Conservation (phyloP, 2,113 vertebrate species). For the Actenoides hombroni region DNA sequence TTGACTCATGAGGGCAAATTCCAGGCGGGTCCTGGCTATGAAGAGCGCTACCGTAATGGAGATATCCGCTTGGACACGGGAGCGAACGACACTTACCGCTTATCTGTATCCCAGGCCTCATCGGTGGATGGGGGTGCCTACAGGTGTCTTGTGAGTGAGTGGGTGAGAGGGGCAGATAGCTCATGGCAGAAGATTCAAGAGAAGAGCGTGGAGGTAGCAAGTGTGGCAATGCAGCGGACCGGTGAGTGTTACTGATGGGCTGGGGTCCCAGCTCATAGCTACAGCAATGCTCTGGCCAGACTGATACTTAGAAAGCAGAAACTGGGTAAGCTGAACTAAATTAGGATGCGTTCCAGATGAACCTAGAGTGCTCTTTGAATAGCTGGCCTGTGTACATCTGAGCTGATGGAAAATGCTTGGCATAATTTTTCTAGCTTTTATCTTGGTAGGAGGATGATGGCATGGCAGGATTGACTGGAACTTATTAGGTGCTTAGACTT, state of each 20-base stretch:
- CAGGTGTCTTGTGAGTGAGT: slow-evolving; percentile 84
- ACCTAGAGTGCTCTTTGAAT: not conserved
- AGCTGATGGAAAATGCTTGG: not conserved
- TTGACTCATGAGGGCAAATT: slow-evolving; percentile 84
- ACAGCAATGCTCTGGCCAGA: not conserved
- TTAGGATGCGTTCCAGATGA: not conserved
- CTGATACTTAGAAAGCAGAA: not conserved
- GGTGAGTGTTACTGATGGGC: slow-evolving; percentile 73
- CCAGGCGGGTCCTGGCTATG: slow-evolving; percentile 66
- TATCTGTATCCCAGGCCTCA: slow-evolving; percentile 78
- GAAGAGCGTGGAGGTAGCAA: slow-evolving; percentile 80
- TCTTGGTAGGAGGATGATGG: not conserved
- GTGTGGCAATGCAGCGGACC: slow-evolving; percentile 78
- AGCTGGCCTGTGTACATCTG: not conserved
- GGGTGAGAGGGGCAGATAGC: slow-evolving; percentile 81
- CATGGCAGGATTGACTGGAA: not conserved
- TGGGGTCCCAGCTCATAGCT: not conserved
- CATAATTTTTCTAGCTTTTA: not conserved
- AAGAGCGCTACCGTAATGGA: slow-evolving; percentile 79
- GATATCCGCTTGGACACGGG: slow-evolving; percentile 81
- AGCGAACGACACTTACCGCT: slow-evolving; percentile 72
- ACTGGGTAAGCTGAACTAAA: not conserved
- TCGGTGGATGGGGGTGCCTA: slow-evolving; percentile 81
- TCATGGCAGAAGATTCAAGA: slow-evolving; percentile 88
- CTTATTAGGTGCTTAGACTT: not conserved